phyloP scores from a whole-genome alignment of 2,888 invertebrate genomes.

The Hofmannophila pseudospretella region DNA sequence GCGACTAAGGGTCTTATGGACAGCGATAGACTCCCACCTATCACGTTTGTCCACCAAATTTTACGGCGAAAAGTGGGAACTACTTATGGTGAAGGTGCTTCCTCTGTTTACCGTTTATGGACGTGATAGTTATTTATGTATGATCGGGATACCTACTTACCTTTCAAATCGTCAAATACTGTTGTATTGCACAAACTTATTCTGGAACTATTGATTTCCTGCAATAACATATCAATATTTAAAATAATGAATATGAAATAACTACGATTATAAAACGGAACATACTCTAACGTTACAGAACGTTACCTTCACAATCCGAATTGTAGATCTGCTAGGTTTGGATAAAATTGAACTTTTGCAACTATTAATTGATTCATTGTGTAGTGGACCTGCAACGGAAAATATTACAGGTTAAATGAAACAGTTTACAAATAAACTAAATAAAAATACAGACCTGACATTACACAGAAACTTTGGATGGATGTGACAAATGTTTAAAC shows the following conservation, averaged over 20 bases:
- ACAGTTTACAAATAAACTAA: slow-evolving; percentile 15
- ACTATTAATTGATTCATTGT: slow-evolving; percentile 68
- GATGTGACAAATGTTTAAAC: slow-evolving; percentile 61
- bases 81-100: too few species aligned
- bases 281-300: too few species aligned
- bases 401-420: slow-evolving; percentile 13
- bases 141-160: too few species aligned
- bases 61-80: too few species aligned
- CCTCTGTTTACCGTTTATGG: too few species aligned
- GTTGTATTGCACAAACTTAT: slow-evolving; percentile 46
- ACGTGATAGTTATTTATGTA: too few species aligned
- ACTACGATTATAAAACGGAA: too few species aligned
- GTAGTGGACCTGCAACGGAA: slow-evolving; percentile 57
- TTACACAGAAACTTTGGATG: slow-evolving; percentile 74
- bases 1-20: too few species aligned
- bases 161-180: slow-evolving; percentile 53
- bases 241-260: too few species aligned
- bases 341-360: slow-evolving; percentile 63
- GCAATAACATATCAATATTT: slow-evolving; percentile 21
- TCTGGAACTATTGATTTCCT: slow-evolving; percentile 56
- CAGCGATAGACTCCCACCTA: too few species aligned
- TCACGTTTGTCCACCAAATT: too few species aligned
- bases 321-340: slow-evolving; percentile 60
- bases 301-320: slow-evolving; percentile 64
- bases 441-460: slow-evolving; percentile 62